These are phyloP conservation scores for Cepphus grylle DNA, from an alignment of 2,113 vertebrate species.

Conservation along the genomic window DNA sequence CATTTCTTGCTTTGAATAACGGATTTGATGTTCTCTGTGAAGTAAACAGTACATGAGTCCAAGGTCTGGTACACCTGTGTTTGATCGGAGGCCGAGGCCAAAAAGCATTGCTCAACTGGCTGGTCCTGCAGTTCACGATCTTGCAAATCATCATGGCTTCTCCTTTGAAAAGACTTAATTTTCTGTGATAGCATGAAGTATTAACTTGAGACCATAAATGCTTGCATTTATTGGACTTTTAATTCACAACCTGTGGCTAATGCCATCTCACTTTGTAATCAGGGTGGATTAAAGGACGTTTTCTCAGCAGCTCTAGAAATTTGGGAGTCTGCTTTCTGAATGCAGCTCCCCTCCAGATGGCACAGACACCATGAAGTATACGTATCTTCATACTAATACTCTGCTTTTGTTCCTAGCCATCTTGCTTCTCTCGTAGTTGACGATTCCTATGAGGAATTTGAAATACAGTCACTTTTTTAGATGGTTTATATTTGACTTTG, in stretches of 20 bases:
- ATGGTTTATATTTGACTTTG: neutral
- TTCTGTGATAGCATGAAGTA: neutral
- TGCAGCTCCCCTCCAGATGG: neutral
- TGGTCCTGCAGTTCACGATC: neutral
- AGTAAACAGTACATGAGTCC: neutral
- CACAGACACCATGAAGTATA: neutral
- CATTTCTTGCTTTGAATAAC: neutral
- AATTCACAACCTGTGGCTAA: neutral
- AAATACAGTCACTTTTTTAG: neutral
- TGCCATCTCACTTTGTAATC: neutral
- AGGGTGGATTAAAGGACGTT: neutral
- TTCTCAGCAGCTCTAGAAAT: neutral
- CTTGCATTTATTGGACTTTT: accelerated
- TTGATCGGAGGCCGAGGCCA: accelerated
- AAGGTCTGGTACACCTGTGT: neutral
- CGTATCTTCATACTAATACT: accelerated
- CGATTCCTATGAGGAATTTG: neutral
- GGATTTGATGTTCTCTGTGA: neutral
- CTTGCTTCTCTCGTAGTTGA: neutral
- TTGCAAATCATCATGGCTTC: neutral
- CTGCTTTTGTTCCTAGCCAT: neutral
- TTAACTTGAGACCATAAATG: neutral
- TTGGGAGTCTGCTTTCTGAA: neutral
- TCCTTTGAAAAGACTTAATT: neutral
- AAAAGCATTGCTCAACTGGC: neutral